Evolutionary conservation across 2,888 invertebrate genomes (phyloP).

Genomic region (Aricia artaxerxes): DNA sequence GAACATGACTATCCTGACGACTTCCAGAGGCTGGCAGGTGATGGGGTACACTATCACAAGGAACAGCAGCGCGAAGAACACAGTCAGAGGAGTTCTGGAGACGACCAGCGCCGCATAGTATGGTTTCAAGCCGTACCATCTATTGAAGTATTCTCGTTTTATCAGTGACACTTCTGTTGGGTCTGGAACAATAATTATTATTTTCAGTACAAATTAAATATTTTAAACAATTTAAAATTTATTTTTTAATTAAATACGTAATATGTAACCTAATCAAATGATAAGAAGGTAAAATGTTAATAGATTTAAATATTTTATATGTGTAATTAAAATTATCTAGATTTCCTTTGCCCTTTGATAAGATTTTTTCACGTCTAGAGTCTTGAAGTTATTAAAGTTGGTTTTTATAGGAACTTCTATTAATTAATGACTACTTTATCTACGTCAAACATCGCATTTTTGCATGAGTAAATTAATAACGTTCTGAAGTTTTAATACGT

Average conservation of each 20-base stretch:
- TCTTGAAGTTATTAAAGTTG: too few relatives aligned
- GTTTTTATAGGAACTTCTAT: too few relatives aligned
- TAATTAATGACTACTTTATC: neutral
- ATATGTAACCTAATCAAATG: neutral
- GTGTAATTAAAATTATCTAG: neutral
- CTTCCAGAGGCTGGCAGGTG: slow-evolving; percentile 88
- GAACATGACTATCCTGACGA: slow-evolving; percentile 84
- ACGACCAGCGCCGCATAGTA: slow-evolving; percentile 88
- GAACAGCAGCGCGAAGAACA: slow-evolving; percentile 84
- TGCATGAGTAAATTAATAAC: neutral
- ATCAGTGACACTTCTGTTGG: slow-evolving; percentile 88
- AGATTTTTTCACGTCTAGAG: neutral
- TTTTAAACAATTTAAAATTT: neutral
- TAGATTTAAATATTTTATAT: neutral
- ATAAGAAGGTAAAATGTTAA: too few relatives aligned
- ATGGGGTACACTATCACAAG: slow-evolving; percentile 86
- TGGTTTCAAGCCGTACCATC: slow-evolving; percentile 90
- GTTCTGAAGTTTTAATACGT: too few relatives aligned
- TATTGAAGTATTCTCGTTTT: slow-evolving; percentile 91
- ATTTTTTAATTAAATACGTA: neutral
- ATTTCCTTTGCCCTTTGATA: neutral
- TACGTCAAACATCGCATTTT: neutral
- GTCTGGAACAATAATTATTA: slow-evolving; percentile 77
- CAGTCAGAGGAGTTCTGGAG: slow-evolving; percentile 86
- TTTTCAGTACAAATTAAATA: neutral